Evolutionary conservation across 2,888 invertebrate species (phyloP).

Genomic region (Cosmopolites sordidus): DNA sequence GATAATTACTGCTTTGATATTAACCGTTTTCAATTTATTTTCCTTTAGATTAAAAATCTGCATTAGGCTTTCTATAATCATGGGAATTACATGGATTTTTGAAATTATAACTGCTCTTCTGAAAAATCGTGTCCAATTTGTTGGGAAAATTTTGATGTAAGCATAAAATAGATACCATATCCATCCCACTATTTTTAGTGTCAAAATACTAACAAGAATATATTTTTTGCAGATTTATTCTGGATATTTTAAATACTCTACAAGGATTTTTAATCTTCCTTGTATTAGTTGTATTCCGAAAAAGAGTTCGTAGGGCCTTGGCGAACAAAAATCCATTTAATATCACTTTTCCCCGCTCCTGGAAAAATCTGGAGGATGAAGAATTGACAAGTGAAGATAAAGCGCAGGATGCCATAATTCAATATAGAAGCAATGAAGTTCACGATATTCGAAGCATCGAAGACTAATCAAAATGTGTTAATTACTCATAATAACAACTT

Average conservation of each 20-base stretch:
- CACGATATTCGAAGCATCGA: no score
- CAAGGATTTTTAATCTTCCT: conserved; percentile 62
- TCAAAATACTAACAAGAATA: not conserved
- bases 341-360: conserved; percentile 39
- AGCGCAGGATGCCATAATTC: conserved; percentile 8
- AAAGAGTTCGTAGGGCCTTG: conserved; percentile 52
- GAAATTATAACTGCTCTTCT: conserved; percentile 52
- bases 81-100: conserved; percentile 70
- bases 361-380: conserved; percentile 49
- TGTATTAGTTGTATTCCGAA: conserved; percentile 56
- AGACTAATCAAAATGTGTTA: no score
- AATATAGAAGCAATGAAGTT: no score
- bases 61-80: conserved; percentile 62
- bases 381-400: conserved; percentile 45
- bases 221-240: conserved; percentile 51
- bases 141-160: conserved; percentile 19
- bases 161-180: not conserved
- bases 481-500: no score
- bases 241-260: conserved; percentile 57
- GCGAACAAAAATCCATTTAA: conserved; percentile 44
- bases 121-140: not conserved
- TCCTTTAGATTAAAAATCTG: conserved; percentile 62
- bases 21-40: no score
- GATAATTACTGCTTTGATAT: no score
- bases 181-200: not conserved